A percentile compares a stretch with the other conserved stretches of the same genome.
These are phyloP conservation scores for Hyphantria cunea DNA, from an alignment of 1,140 invertebrate genomes.

Conservation along the genomic window DNA sequence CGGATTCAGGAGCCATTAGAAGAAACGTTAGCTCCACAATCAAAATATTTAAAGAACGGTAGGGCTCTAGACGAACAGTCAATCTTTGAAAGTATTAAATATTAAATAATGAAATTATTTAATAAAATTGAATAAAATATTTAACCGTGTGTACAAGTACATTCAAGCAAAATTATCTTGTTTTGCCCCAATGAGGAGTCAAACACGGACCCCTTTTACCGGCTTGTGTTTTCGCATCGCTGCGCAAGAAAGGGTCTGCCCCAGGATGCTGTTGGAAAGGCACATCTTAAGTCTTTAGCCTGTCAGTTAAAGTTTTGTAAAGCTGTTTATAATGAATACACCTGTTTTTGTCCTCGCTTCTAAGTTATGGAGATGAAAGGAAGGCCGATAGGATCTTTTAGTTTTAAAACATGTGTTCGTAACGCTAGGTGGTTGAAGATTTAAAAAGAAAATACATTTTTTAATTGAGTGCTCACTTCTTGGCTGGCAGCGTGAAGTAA, in stretches of 20 bases:
- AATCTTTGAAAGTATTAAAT: too few species aligned
- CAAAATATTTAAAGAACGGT: too few species aligned
- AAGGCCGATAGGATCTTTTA: background rate
- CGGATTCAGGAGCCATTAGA: too few species aligned
- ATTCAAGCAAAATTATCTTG: slow-evolving; percentile 35
- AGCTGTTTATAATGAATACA: slow-evolving; percentile 1
- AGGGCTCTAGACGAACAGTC: too few species aligned
- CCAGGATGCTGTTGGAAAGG: slow-evolving; percentile 16
- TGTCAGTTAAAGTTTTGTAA: slow-evolving; percentile 6
- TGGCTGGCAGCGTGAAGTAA: too few species aligned
- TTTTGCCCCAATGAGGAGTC: slow-evolving; percentile 38
- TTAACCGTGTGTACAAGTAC: background rate
- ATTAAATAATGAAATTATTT: too few species aligned
- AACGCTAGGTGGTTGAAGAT: background rate
- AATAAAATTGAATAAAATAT: background rate
- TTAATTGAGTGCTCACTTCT: too few species aligned
- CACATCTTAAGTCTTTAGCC: slow-evolving; percentile 16
- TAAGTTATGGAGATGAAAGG: background rate
- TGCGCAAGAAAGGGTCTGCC: slow-evolving; percentile 29
- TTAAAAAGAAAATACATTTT: too few species aligned
- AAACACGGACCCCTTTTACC: slow-evolving; percentile 32
- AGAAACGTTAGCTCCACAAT: too few species aligned
- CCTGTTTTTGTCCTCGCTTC: background rate
- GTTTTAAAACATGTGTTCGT: background rate
- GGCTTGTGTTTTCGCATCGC: slow-evolving; percentile 36